phyloP scores from a whole-genome alignment of 2,113 vertebrate genomes.

The Rhegmatorhina hoffmannsi region DNA sequence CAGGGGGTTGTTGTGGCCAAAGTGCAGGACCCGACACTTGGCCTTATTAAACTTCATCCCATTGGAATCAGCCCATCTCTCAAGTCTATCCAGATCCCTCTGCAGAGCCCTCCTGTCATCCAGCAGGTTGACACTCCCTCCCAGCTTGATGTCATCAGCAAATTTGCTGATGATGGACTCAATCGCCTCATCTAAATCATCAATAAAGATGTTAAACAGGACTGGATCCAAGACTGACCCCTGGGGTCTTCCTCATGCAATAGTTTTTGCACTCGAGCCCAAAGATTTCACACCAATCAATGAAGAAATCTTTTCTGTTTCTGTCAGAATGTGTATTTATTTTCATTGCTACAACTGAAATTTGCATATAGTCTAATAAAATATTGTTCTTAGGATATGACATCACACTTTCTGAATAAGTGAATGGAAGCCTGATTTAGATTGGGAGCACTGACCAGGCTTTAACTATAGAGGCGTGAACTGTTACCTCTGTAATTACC shows the following conservation, averaged over 20 bases:
- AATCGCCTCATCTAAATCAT: no score
- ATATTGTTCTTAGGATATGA: not conserved
- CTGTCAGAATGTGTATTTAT: not conserved
- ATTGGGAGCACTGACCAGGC: not conserved
- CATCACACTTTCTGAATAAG: not conserved
- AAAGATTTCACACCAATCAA: not conserved
- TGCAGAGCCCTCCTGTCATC: no score
- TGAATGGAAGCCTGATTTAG: not conserved
- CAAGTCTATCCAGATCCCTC: no score
- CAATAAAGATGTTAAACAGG: no score
- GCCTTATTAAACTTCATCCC: no score
- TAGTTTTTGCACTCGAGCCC: not conserved
- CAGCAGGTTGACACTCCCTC: no score
- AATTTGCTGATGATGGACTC: no score
- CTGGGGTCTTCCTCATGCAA: not conserved
- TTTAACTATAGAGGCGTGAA: not conserved
- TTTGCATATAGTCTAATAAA: not conserved
- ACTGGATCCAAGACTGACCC: no score
- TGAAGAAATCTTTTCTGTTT: not conserved
- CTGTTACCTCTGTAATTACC: constrained; percentile 15
- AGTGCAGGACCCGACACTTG: no score
- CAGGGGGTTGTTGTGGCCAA: no score
- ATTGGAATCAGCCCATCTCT: no score
- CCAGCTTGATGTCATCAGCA: no score
- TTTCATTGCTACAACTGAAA: not conserved